Percentiles rank a stretch among this genome's conserved stretches.
Conservation (phyloP, 2,113 vertebrate species). For the Heterotis niloticus region DNA sequence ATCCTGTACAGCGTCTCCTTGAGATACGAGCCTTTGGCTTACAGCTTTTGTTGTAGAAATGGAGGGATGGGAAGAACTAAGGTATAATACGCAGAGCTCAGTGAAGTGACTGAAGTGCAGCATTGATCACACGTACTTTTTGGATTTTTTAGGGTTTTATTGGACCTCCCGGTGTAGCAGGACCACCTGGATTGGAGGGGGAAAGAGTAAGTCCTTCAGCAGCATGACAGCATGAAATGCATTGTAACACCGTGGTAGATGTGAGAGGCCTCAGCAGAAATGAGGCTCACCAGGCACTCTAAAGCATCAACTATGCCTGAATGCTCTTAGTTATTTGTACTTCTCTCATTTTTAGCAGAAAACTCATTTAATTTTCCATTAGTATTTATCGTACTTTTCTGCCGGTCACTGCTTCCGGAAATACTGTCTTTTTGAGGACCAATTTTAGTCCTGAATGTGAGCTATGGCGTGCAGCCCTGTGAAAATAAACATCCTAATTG, state of each 20-base stretch:
- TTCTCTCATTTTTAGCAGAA: background rate
- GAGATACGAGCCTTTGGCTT: too few relatives aligned
- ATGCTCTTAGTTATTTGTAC: too few relatives aligned
- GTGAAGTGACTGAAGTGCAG: too few relatives aligned
- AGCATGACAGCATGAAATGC: background rate
- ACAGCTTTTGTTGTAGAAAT: too few relatives aligned
- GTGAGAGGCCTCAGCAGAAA: background rate
- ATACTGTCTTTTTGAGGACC: background rate
- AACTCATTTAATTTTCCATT: background rate
- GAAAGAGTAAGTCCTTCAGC: constrained; percentile 73
- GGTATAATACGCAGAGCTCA: too few relatives aligned
- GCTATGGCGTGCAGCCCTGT: constrained; percentile 3
- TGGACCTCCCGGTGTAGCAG: constrained; percentile 81
- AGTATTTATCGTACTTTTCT: background rate
- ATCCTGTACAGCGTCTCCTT: too few relatives aligned
- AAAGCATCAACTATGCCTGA: too few relatives aligned
- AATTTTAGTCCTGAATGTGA: background rate
- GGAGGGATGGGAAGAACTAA: too few relatives aligned
- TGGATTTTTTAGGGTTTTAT: constrained; percentile 83
- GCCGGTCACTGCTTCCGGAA: background rate
- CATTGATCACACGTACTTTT: too few relatives aligned
- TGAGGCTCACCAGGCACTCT: background rate
- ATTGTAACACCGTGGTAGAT: background rate
- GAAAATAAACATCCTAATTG: background rate
- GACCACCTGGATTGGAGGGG: constrained; percentile 81